phyloP scores from a whole-genome alignment of 2,113 vertebrate species.

The Microtus oregoni region DNA sequence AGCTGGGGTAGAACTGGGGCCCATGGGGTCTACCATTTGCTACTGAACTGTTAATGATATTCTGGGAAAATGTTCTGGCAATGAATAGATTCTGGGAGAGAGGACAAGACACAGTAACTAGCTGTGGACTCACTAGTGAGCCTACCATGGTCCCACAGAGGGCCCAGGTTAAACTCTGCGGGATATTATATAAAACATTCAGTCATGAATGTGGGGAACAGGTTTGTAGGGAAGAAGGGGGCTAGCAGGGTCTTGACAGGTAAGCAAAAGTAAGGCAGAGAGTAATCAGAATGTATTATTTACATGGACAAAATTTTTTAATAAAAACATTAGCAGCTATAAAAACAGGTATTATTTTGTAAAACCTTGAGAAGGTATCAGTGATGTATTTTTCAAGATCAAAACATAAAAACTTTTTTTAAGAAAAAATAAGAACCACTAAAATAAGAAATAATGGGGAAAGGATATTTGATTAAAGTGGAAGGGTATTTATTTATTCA shows the following conservation, averaged over 20 bases:
- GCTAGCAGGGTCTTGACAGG: neutral
- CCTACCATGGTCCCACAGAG: neutral
- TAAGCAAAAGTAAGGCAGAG: neutral
- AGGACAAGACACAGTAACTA: neutral
- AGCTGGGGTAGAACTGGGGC: neutral
- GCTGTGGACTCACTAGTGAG: neutral
- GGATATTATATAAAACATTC: neutral
- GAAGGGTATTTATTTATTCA: neutral
- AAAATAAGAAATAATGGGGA: neutral
- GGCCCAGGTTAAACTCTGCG: too few relatives aligned
- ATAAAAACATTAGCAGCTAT: neutral
- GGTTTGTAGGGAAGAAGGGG: neutral
- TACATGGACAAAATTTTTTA: neutral
- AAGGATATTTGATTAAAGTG: neutral
- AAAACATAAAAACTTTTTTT: neutral
- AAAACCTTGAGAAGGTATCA: neutral
- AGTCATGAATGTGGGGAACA: neutral
- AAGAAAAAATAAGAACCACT: neutral
- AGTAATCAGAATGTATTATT: neutral
- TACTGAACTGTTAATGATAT: neutral
- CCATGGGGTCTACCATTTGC: neutral
- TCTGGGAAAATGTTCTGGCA: neutral
- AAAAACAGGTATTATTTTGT: neutral
- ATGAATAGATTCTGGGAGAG: neutral
- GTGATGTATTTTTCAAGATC: neutral